Conservation (phyloP, 2,113 vertebrate species). For the Acanthochromis polyacanthus region DNA sequence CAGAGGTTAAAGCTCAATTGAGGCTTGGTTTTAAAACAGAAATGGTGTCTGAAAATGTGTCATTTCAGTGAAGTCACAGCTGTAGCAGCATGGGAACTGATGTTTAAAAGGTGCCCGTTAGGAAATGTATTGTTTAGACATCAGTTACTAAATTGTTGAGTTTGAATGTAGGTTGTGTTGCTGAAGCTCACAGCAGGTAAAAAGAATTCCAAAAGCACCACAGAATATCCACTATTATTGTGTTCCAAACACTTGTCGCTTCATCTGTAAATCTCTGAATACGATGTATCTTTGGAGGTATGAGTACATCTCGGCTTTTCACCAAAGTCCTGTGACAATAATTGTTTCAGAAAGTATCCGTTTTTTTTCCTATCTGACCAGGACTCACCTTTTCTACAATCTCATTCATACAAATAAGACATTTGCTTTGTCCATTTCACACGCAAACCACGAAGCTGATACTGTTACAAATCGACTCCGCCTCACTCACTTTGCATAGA, state of each 20-base stretch:
- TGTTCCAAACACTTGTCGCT: background rate
- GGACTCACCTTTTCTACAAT: background rate
- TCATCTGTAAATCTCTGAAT: background rate
- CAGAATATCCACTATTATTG: background rate
- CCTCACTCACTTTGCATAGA: no score
- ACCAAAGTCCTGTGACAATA: no score
- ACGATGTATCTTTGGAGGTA: background rate
- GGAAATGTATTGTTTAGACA: background rate
- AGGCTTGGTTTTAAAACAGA: background rate
- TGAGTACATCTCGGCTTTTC: background rate
- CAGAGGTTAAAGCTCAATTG: constrained; percentile 3
- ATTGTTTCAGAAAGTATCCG: background rate
- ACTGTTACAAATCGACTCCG: no score
- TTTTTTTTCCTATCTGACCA: background rate
- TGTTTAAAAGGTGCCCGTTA: background rate
- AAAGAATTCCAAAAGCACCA: background rate
- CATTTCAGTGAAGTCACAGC: background rate
- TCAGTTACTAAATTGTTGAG: background rate
- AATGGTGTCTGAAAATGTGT: background rate
- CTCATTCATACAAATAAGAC: background rate
- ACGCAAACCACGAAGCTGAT: background rate
- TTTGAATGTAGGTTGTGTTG: background rate
- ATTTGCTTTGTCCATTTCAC: background rate
- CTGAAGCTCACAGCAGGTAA: constrained; percentile 3
- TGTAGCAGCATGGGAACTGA: background rate